Conservation (phyloP, 2,797 vertebrate species). For the Xerus rutilus region DNA sequence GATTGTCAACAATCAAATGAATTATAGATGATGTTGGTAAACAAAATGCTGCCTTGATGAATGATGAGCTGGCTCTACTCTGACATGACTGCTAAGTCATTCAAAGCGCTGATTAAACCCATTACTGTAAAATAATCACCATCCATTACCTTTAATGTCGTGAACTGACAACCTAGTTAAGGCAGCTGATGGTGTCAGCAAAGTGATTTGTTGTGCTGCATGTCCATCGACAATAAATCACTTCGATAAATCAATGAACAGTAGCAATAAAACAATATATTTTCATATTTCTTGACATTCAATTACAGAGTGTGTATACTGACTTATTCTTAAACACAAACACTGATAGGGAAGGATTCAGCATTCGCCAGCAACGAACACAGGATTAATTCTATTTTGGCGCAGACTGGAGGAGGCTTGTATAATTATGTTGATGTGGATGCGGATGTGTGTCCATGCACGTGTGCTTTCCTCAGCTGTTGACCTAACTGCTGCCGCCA, state of each 20-base stretch:
- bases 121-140: conserved; percentile 93
- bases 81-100: conserved; percentile 91
- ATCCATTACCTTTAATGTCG: conserved; percentile 91
- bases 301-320: conserved; percentile 89
- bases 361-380: conserved; percentile 76
- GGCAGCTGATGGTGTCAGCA: conserved; percentile 91
- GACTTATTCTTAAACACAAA: conserved; percentile 89
- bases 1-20: conserved; percentile 90
- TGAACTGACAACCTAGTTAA: conserved; percentile 92
- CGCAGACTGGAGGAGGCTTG: conserved; percentile 49
- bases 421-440: background rate
- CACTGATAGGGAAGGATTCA: conserved; percentile 81
- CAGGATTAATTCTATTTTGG: conserved; percentile 72
- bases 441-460: background rate
- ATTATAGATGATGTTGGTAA: conserved; percentile 91
- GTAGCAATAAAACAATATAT: conserved; percentile 91
- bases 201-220: conserved; percentile 89
- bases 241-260: conserved; percentile 90
- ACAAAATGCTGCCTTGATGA: conserved; percentile 90
- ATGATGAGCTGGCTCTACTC: conserved; percentile 86
- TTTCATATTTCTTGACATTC: conserved; percentile 92
- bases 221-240: conserved; percentile 90
- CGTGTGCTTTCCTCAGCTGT: background rate
- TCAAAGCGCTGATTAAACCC: conserved; percentile 92
- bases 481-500: background rate